Base-by-base conservation (phyloP, 1,140 invertebrate species). In the Diabrotica undecimpunctata region DNA sequence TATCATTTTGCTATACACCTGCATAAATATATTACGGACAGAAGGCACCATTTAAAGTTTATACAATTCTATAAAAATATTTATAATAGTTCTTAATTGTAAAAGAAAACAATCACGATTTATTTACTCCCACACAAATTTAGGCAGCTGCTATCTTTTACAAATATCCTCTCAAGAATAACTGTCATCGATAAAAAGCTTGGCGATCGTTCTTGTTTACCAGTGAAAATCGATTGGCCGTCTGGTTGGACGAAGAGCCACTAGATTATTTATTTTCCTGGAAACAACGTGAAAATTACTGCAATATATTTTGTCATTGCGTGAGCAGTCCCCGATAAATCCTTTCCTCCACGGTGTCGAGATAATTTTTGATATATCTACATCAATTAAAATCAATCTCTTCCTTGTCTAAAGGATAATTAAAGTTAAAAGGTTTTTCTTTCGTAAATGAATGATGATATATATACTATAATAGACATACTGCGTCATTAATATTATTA, bases 281-380 rank as follows among this genome's bases (percentile, higher is more conserved):
- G n/a, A 46, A 46, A 46, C n/a, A 46, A 46, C 41, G 41, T 46
- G 41, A 46, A 46, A 46, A 46, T 46, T 46, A 6, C n/a, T 3
- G 41, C 41, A 46, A 46, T 46, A 46, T 46, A 46, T 46, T 46
- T 46, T 46, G 41, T 46, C 41, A 46, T 46, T 46, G 41, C 41
- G 41, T 46, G 41, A 46, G 41, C 8, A 46, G 41, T 46, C 41
- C 41, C n/a, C 41, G 41, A 46, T 46, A 46, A 46, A 46, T 46
- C 41, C 8, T 46, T 46, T n/a, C 41, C 41, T 46, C 41, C n/a
- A 46, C 8, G 8, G n/a, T 46, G 41, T 46, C 41, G 8, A 46
- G 41, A 46, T 46, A 46, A 46, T 46, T 46, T 46, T 46, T 46
- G 41, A 46, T 46, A 46, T 46, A 46, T 46, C 41, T 46, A 46